Conservation (phyloP, 2,797 vertebrate species). For the Mionectes olivaceus region DNA sequence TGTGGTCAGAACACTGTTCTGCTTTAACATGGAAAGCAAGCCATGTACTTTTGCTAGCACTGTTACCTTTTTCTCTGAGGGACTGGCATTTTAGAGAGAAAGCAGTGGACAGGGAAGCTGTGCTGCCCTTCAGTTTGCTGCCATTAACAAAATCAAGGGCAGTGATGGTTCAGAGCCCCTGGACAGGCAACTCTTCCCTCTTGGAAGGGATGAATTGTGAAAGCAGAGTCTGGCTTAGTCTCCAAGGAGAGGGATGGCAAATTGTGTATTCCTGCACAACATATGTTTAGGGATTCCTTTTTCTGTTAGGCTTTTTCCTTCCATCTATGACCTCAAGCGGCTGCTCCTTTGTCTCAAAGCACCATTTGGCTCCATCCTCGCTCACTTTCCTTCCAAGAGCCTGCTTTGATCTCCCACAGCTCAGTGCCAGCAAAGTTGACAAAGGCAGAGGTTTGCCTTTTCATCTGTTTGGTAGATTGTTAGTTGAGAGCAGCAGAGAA, state of each 20-base stretch:
- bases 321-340: not conserved
- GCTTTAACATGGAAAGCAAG: not conserved
- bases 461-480: not conserved
- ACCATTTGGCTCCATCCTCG: not conserved
- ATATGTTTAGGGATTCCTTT: not conserved
- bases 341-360: not conserved
- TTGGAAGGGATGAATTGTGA: not conserved
- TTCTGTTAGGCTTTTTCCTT: not conserved
- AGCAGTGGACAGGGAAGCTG: not conserved
- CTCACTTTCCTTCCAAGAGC: not conserved
- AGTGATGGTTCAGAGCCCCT: not conserved
- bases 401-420: slow-evolving; percentile 5
- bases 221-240: not conserved
- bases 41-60: not conserved
- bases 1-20: not conserved
- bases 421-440: not conserved
- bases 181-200: not conserved
- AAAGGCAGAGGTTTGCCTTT: slow-evolving; percentile 24
- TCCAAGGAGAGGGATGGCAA: not conserved
- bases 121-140: not conserved
- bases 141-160: not conserved
- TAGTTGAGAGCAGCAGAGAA: slow-evolving; percentile 3
- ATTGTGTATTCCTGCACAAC: not conserved
- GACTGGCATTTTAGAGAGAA: not conserved
- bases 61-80: not conserved